Percentiles rank a stretch among this genome's conserved stretches.
These are phyloP conservation scores for Mycteria americana DNA, from an alignment of 2,797 vertebrate genomes.

Conservation along the genomic window DNA sequence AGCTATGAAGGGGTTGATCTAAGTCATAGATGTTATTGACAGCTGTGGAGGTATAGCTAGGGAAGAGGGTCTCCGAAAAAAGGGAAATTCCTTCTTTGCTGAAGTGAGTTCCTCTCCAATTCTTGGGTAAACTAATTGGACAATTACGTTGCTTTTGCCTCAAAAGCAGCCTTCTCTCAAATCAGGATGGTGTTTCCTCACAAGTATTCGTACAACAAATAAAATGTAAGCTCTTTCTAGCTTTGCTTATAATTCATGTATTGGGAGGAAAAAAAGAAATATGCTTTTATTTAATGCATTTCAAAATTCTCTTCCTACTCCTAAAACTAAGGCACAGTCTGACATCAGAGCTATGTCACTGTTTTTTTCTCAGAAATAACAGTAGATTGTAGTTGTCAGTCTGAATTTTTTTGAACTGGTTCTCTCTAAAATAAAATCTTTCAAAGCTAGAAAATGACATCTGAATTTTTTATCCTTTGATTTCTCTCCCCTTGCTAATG, in stretches of 20 bases:
- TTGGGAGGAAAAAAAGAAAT: background rate
- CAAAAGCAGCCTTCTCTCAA: background rate
- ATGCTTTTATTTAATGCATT: background rate
- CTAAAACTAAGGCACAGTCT: background rate
- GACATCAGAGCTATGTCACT: background rate
- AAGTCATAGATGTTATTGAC: background rate
- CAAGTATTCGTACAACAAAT: background rate
- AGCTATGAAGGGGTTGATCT: background rate
- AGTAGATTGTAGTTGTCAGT: background rate
- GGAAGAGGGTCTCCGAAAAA: background rate
- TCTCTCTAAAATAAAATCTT: background rate
- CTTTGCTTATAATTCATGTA: background rate
- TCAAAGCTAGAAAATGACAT: background rate
- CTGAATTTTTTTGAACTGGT: background rate
- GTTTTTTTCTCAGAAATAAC: background rate
- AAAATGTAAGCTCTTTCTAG: background rate
- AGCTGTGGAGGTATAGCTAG: background rate
- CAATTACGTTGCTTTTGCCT: background rate
- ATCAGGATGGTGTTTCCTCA: background rate
- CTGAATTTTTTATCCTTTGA: background rate
- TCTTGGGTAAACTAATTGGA: background rate
- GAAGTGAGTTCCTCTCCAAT: background rate
- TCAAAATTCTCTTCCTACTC: background rate
- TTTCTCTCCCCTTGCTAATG: constrained; percentile 3
- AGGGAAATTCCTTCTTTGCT: background rate